phyloP scores from a whole-genome alignment of 2,113 vertebrate genomes.

The Gadus chalcogrammus region DNA sequence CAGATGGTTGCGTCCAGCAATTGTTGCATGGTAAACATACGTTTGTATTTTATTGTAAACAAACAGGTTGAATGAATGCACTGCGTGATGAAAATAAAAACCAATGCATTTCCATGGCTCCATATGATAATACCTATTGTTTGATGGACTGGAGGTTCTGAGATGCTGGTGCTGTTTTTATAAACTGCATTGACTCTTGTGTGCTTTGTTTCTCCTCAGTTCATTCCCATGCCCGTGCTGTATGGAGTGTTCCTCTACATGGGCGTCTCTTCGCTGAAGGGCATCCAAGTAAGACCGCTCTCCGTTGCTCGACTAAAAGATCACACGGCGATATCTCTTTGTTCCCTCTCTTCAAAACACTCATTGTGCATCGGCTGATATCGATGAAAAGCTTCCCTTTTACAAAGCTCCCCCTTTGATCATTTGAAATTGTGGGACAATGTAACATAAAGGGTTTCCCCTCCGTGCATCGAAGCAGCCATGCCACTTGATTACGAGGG shows the following conservation, averaged over 20 bases:
- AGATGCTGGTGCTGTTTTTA: too few relatives aligned
- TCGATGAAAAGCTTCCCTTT: constrained; percentile 18
- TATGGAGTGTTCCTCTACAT: constrained; percentile 98
- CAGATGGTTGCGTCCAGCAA: too few relatives aligned
- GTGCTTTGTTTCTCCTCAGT: constrained; percentile 63
- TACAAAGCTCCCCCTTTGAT: constrained; percentile 32
- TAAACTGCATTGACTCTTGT: background rate
- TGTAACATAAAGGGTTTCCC: too few relatives aligned
- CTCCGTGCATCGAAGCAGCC: too few relatives aligned
- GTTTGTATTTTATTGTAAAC: too few relatives aligned
- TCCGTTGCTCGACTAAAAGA: constrained; percentile 24
- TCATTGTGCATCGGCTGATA: constrained; percentile 15
- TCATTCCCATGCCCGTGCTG: constrained; percentile 96
- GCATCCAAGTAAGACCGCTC: constrained; percentile 85
- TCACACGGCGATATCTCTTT: background rate
- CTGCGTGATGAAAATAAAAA: too few relatives aligned
- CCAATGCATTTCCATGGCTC: too few relatives aligned
- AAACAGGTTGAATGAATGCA: too few relatives aligned
- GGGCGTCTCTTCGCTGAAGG: constrained; percentile 94
- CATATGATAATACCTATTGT: too few relatives aligned
- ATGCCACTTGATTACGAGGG: too few relatives aligned
- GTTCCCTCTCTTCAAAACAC: constrained; percentile 3
- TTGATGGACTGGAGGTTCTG: too few relatives aligned
- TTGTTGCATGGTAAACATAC: too few relatives aligned
- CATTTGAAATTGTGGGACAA: background rate